Evolutionary conservation across 2,888 invertebrate species (phyloP), one percentile per base, ranked within the genome.

Genomic region (Stegana nigrithorax): DNA sequence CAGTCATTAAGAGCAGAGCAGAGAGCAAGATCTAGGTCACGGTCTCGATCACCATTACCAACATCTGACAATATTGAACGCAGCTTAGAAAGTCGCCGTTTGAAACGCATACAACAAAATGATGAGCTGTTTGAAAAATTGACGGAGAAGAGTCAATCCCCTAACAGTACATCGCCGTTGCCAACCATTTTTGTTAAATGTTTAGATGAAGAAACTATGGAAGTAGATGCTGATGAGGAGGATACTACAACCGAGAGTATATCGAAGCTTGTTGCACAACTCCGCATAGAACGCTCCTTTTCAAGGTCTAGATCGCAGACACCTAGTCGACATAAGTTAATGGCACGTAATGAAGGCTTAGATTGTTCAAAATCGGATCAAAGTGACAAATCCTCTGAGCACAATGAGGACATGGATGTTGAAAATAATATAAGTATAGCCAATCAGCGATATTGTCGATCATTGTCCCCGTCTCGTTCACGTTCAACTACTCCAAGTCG

Each of bases 11-110:
- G 65, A 1, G 39, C 42, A 1, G 57, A 69, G 12, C 66, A 29
- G n/a, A 55, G 65, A 25, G 60, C 65, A 1, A 64, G 61, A 17
- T 71, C 72, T 2, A 66, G 71, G 4, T 77, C 76, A 2, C 68
- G 71, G 1, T 75, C 75, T 0, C 72, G 73, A 1, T 80, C 80
- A 0, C 81, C 81, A 0, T 45, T 81, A 55, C 81, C 81, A 17
- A 78, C 78, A 0, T 55, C 78, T 1, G 75, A 71, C 8, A 81
- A 81, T 26, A 68, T 81, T 3, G 64, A 68, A 5, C 73, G 73
- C n/a, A 78, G 81, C 2, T 50, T 70, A 26, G 60, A 66, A 21
- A 36, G 36, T 3, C 64, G 67, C 1, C 66, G 68, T 5, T 42
- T 53, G 19, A 68, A 65, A 42, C 56, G 53, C 17, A 69, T 71